Evolutionary conservation across 1,140 invertebrate genomes (phyloP).

Genomic region (Dryas iulia): DNA sequence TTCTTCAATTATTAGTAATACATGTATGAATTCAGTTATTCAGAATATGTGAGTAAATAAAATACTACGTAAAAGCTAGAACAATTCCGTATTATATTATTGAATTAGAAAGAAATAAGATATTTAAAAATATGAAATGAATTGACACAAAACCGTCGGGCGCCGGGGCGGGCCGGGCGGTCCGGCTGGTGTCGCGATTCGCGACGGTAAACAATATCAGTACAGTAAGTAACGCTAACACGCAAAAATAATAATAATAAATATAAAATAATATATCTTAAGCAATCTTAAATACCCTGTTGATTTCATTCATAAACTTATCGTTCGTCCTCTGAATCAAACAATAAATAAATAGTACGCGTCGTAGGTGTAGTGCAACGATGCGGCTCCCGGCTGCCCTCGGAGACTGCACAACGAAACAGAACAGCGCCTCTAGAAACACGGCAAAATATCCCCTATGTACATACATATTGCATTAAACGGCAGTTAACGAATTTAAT

Average conservation of each 20-base stretch:
- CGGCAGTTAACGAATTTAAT: background rate
- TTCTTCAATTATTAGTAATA: background rate
- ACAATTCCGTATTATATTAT: background rate
- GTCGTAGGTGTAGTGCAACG: slow-evolving; percentile 36
- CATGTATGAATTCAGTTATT: background rate
- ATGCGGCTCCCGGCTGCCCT: slow-evolving; percentile 6
- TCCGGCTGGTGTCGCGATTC: slow-evolving; percentile 21
- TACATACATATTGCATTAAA: background rate
- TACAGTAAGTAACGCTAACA: slow-evolving; percentile 49
- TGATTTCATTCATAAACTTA: slow-evolving; percentile 69
- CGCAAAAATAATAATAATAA: slow-evolving; percentile 61
- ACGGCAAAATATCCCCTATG: background rate
- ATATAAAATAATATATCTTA: slow-evolving; percentile 78
- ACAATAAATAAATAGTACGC: slow-evolving; percentile 46
- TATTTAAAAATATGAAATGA: slow-evolving; percentile 67
- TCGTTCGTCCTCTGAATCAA: slow-evolving; percentile 50
- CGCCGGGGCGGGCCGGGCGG: background rate
- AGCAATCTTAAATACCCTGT: slow-evolving; percentile 80
- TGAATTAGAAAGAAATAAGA: slow-evolving; percentile 18
- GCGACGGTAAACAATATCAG: slow-evolving; percentile 37
- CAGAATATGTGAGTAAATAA: background rate
- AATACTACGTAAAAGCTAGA: background rate
- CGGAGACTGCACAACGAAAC: background rate
- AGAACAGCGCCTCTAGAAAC: slow-evolving; percentile 3
- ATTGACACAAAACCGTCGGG: slow-evolving; percentile 17